Base-by-base conservation (phyloP, 1,140 invertebrate species). In the Drosophila lini region DNA sequence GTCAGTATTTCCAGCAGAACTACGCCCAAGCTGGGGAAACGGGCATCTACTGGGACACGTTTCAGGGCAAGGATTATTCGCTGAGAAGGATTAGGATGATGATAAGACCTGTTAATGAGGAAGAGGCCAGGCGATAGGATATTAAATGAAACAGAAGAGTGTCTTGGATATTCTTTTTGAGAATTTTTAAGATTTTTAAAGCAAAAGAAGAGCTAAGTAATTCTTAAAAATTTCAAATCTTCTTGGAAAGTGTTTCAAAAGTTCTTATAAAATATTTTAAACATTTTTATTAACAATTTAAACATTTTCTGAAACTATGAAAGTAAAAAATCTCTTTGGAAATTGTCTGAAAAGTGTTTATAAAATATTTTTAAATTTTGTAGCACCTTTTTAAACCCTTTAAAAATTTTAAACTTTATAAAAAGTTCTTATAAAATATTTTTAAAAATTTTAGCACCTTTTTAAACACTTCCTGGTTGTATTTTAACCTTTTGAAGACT, bases 11-110 rank as follows among this genome's bases (percentile, higher is more conserved):
- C 44, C 22, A 8, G 7, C 42, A 28, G 79, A 92, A 56, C 69
- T 80, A 22, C 74, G 91, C 28, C 38, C 40, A 16, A 1, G 68
- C 81, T 0, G 62, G 92, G n/a, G 94, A 93, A 65, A 91, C 94
- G 45, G 94, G 94, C n/a, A 94, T 94, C 78, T 94, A 93, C 64
- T 95, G 94, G 94, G 93, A 93, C 25, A 93, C 93, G 36, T 94
- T 94, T 81, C 90, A 92, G 50, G 94, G 94, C 22, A 90, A 93
- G 4, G 83, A 91, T n/a, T 94, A 94, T 57, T 94, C 94, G 31
- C 78, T 95, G 40, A 85, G 82, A 32, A 76, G 88, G 28, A 91
- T 93, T 2, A 90, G 92, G 63, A 94, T 95, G 92, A 92, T 94
- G 90, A 93, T 95, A 45, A 91, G 94, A 32, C 93, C 94, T 8